Base-by-base conservation (phyloP, 2,797 vertebrate species). In the Jordanella pulchra region DNA sequence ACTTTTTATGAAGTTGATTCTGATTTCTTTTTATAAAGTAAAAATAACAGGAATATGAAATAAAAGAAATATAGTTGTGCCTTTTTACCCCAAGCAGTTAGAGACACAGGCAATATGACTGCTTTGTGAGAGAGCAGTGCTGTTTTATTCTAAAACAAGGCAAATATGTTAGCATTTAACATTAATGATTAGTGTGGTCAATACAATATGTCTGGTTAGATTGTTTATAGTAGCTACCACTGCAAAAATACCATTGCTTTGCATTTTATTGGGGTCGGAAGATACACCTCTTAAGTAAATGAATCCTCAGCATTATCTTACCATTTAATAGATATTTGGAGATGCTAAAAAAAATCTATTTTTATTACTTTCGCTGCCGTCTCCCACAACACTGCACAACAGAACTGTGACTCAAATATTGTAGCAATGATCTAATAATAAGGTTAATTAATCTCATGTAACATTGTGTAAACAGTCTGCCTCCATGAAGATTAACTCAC, bases 61-160 rank as follows among this genome's bases (percentile, higher is more conserved):
- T 60, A 35, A 60, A 18, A 60, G 32, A 35, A 60, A 61, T 13
- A n/a, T 61, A 14, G 2, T 23, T 39, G 23, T 32, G 32, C 13
- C 58, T 35, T 61, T n/a, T 39, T n/a, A 21, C 21, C 21, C 18
- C 12, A 21, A 61, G 12, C 21, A 12, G 32, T 61, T 61, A n/a
- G 21, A 32, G 39, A 32, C 32, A 61, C 18, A 61, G 12, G 32
- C 58, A n/a, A 61, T 61, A 32, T 61, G 32, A 61, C 58, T 42
- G 39, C 58, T 32, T 32, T 60, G 30, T 35, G 30, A 17, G 3
- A 60, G 56, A 60, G 28, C 30, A 60, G 30, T 60, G 56, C 17
- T 35, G 56, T 60, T 32, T 60, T 60, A 35, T 35, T 35, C 32
- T 60, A 60, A 60, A 60, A 60, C 56, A 60, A 35, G 17, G 28